Evolutionary conservation across 2,888 invertebrate species (phyloP), one percentile per base, ranked within the genome.

Genomic region (Arrhopalites spinosus): DNA sequence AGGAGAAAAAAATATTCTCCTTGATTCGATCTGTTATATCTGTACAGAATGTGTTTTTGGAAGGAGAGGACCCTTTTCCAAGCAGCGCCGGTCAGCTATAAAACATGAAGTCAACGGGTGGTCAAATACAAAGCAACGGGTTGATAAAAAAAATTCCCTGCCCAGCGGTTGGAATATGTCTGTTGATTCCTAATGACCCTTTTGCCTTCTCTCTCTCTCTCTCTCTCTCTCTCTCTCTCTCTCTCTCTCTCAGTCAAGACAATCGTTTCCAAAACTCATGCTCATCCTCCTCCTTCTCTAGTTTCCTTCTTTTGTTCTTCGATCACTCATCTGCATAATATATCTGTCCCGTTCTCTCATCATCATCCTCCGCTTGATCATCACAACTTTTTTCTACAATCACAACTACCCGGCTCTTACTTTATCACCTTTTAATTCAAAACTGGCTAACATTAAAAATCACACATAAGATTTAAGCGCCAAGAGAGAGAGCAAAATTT

Each of bases 181-280:
- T 79, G 76, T 77, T 79, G 79, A 79, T 79, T 79, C 77, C 78
- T 79, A 79, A 79, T 79, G 78, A 78, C 79, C 79, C 78, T 77
- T 76, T 77, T 73, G 75, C 78, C 78, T 78, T 74, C 69, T 59
- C 50, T 61, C 61, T 27, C 61, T 64, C 36, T 29, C 64, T 36
- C 61, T 27, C 17, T 29, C 8, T 17, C 64, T n/a, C n/a, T 29
- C 11, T 27, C 27, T 29, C 56, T n/a, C 11, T 66, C 66, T 36
- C 25, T 23, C 15, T 36, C 66, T 23, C 13, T 5, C 45, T 66
- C 59, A n/a, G 43, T 63, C 71, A 75, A 75, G 75, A 78, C 78
- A 78, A 78, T 74, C 75, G 76, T 76, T 78, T 78, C 74, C 76
- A 78, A 78, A 78, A 78, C 74, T 75, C 78, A 78, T 78, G 75